A percentile compares a stretch with the other conserved stretches of the same genome.
phyloP scores from a whole-genome alignment of 2,113 vertebrate genomes.

The Anhinga rufa region DNA sequence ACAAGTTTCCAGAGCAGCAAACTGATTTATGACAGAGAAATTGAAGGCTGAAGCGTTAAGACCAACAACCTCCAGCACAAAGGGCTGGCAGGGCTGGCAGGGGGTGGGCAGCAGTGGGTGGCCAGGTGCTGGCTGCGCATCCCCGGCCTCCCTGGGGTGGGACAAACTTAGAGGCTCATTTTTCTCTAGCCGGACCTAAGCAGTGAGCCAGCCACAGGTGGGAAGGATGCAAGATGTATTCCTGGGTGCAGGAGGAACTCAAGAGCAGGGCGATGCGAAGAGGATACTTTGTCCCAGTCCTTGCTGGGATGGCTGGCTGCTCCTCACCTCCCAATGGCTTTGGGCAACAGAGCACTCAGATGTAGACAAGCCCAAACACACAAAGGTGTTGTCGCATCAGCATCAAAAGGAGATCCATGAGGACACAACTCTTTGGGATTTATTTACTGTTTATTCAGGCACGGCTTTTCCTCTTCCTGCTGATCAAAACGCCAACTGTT shows the following conservation, averaged over 20 bases:
- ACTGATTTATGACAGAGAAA: not conserved
- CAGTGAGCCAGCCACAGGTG: accelerated
- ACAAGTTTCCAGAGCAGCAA: not conserved
- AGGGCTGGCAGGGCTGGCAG: not conserved
- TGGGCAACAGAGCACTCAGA: not conserved
- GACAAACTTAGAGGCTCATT: not conserved
- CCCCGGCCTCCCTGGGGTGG: no score
- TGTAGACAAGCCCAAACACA: not conserved
- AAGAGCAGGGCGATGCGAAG: accelerated
- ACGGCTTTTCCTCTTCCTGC: not conserved
- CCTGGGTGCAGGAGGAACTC: not conserved
- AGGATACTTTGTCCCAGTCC: not conserved
- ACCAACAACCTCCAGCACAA: not conserved
- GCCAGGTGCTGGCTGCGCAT: not conserved
- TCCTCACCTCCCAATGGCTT: not conserved
- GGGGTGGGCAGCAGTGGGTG: no score
- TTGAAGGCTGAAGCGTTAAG: not conserved
- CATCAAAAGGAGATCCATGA: not conserved
- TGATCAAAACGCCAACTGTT: not conserved
- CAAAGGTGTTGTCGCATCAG: not conserved
- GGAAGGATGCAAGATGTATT: not conserved
- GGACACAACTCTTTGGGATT: not conserved
- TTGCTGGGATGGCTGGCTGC: not conserved
- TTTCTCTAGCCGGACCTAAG: not conserved
- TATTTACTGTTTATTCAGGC: not conserved